Percentiles rank a stretch among this genome's conserved stretches.
Evolutionary conservation across 2,888 invertebrate genomes (phyloP).

Genomic region (Netelia virgata): DNA sequence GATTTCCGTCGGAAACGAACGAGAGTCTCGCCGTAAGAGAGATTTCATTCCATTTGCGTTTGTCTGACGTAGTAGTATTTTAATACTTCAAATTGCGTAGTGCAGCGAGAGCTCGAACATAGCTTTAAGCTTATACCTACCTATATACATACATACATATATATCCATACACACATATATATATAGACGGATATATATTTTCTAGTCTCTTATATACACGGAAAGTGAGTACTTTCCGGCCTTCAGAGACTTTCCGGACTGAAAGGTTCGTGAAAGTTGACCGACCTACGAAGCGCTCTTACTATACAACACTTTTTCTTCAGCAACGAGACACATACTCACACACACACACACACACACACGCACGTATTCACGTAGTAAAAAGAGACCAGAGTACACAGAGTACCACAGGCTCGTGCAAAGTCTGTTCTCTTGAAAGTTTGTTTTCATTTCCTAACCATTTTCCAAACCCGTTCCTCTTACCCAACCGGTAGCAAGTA

Average conservation of each 20-base stretch:
- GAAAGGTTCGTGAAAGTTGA: conserved; percentile 42
- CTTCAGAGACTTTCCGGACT: conserved; percentile 1
- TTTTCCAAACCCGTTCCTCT: conserved; percentile 12
- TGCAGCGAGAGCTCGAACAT: neutral
- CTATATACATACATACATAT: neutral
- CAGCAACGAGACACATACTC: neutral
- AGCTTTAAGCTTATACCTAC: conserved; percentile 6
- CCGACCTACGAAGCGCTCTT: conserved; percentile 18
- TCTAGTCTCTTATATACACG: conserved; percentile 1
- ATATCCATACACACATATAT: no score
- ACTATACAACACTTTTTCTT: neutral
- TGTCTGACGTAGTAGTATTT: conserved; percentile 12
- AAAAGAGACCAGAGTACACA: neutral
- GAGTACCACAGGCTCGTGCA: neutral
- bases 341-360: neutral
- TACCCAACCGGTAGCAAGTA: conserved; percentile 1
- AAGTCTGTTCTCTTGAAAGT: conserved; percentile 43
- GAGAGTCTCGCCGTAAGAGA: neutral
- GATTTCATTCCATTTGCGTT: conserved; percentile 27
- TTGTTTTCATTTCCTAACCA: conserved; percentile 61
- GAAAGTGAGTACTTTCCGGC: conserved; percentile 5
- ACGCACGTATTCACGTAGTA: neutral
- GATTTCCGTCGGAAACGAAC: conserved; percentile 2
- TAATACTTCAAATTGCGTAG: conserved; percentile 51
- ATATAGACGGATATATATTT: neutral